Conservation (phyloP, 2,888 invertebrate genomes). For the Drosophila tripunctata region DNA sequence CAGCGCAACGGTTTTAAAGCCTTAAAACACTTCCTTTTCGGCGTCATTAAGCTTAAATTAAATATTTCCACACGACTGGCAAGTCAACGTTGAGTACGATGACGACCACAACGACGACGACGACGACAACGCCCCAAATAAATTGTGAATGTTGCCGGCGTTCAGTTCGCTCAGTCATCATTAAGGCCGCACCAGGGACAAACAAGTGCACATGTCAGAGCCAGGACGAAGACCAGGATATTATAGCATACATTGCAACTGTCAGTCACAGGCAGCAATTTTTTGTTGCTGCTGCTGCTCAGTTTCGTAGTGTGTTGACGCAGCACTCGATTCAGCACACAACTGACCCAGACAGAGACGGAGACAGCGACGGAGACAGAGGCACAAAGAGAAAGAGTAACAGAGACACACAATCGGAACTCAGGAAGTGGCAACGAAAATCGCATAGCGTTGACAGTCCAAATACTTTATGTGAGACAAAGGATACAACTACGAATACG, state of each 20-base stretch:
- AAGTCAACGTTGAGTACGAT: slow-evolving; percentile 34
- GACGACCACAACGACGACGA: slow-evolving; percentile 2
- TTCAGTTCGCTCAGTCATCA: slow-evolving; percentile 76
- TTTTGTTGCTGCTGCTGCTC: slow-evolving; percentile 9
- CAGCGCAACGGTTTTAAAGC: slow-evolving; percentile 54
- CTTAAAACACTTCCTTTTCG: slow-evolving; percentile 65
- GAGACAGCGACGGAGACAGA: neutral
- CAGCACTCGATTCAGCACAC: slow-evolving; percentile 75
- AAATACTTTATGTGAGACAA: slow-evolving; percentile 76
- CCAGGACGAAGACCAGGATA: slow-evolving; percentile 63
- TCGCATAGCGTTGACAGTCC: slow-evolving; percentile 68
- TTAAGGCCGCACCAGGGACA: slow-evolving; percentile 76
- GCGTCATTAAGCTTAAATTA: slow-evolving; percentile 78
- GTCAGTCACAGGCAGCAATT: slow-evolving; percentile 54
- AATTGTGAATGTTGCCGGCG: slow-evolving; percentile 61
- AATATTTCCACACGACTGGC: slow-evolving; percentile 76
- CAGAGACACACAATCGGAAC: slow-evolving; percentile 27
- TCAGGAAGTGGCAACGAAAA: slow-evolving; percentile 43
- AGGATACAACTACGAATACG: slow-evolving; percentile 34
- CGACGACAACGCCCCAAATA: slow-evolving; percentile 52
- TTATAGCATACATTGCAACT: slow-evolving; percentile 78
- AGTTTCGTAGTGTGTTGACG: slow-evolving; percentile 67
- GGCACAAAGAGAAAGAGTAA: neutral
- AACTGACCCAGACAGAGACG: slow-evolving; percentile 59
- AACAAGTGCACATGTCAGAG: slow-evolving; percentile 82